Evolutionary conservation across 2,113 vertebrate species (phyloP).

Genomic region (Spermophilus dauricus): DNA sequence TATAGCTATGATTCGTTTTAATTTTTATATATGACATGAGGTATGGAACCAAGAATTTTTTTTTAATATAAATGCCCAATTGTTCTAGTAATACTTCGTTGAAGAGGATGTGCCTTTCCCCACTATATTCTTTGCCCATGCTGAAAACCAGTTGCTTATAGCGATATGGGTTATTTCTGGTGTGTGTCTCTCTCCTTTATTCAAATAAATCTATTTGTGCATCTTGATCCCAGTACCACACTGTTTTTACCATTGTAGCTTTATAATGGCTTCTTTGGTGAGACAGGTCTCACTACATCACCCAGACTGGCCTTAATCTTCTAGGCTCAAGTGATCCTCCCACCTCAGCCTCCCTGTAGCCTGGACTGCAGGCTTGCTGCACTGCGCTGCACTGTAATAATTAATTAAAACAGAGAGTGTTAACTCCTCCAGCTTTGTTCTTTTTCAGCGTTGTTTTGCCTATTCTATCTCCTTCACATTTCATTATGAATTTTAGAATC

Average conservation of each 20-base stretch:
- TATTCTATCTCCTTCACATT: neutral
- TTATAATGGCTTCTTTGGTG: neutral
- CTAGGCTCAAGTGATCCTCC: no score
- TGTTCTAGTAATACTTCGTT: neutral
- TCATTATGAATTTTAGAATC: conserved; percentile 1
- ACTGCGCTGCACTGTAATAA: no score
- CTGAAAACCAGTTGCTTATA: neutral
- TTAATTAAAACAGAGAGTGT: neutral
- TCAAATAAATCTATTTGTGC: neutral
- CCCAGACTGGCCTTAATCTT: no score
- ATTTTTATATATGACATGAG: neutral
- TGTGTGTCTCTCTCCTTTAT: neutral
- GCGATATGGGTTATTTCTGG: neutral
- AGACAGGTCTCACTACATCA: no score
- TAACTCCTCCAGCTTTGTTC: neutral
- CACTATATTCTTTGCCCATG: neutral
- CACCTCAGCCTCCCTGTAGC: no score
- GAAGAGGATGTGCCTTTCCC: neutral
- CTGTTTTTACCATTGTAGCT: neutral
- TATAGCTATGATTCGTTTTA: neutral
- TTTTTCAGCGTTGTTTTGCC: neutral
- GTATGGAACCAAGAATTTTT: neutral
- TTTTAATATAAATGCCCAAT: neutral
- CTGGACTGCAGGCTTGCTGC: no score
- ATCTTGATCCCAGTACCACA: neutral